A percentile compares a stretch with the other conserved stretches of the same genome.
Evolutionary conservation across 1,140 invertebrate genomes (phyloP).

Genomic region (Drosophila setifemur): DNA sequence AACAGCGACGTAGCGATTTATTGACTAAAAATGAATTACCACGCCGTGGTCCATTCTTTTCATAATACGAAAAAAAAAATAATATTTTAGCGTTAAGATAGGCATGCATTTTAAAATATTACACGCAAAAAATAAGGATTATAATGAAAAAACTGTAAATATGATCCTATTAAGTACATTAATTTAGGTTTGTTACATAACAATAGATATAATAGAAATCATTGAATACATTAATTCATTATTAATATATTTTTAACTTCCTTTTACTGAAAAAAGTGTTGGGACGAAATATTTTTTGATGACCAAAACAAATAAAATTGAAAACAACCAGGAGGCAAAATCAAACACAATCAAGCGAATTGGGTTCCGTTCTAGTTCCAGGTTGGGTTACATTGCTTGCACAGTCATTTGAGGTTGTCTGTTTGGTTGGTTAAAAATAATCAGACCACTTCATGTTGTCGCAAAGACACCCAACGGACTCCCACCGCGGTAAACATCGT

Average conservation of each 20-base stretch:
- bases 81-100: not conserved
- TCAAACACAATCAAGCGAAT: constrained; percentile 79
- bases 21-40: constrained; percentile 70
- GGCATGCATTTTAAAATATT: too few species aligned
- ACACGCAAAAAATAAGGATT: too few species aligned
- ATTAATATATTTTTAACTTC: too few species aligned
- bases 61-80: constrained; percentile 26
- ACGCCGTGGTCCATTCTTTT: constrained; percentile 48
- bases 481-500: constrained; percentile 69
- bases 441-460: constrained; percentile 53
- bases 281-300: too few species aligned
- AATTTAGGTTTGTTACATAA: too few species aligned
- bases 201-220: too few species aligned
- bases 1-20: constrained; percentile 49
- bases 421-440: constrained; percentile 74
- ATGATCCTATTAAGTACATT: too few species aligned
- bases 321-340: constrained; percentile 29
- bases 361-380: constrained; percentile 57
- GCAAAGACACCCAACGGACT: constrained; percentile 50
- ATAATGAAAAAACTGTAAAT: too few species aligned
- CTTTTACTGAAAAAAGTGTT: too few species aligned
- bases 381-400: constrained; percentile 43
- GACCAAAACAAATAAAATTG: constrained; percentile 2
- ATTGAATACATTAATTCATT: too few species aligned
- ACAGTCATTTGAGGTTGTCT: constrained; percentile 45